A percentile compares a stretch with the other conserved stretches of the same genome.
These are phyloP conservation scores for Caenorhabditis wallacei DNA, from an alignment of 2,888 invertebrate species.

Conservation along the genomic window DNA sequence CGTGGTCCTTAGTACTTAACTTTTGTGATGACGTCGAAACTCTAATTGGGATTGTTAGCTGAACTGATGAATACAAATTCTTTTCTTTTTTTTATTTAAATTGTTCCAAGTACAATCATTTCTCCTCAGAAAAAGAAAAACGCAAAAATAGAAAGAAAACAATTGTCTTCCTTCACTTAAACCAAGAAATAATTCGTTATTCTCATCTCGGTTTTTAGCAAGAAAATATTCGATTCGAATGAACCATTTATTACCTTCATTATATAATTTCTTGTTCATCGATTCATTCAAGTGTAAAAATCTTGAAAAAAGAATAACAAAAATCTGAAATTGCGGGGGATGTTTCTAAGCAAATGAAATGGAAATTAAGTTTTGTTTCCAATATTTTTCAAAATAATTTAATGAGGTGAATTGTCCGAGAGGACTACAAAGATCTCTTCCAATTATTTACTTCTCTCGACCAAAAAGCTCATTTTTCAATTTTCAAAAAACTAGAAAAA, in stretches of 20 bases:
- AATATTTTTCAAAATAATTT: background rate
- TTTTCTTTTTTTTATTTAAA: too few species aligned
- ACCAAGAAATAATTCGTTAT: too few species aligned
- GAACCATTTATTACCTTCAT: slow-evolving; percentile 10
- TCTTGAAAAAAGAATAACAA: background rate
- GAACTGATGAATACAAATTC: too few species aligned
- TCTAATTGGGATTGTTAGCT: background rate
- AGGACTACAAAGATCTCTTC: too few species aligned
- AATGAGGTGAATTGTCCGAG: too few species aligned
- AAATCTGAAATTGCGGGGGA: slow-evolving; percentile 4
- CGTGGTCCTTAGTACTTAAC: background rate
- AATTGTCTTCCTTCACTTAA: too few species aligned
- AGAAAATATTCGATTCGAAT: slow-evolving; percentile 10
- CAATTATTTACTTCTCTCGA: too few species aligned
- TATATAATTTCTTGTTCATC: background rate
- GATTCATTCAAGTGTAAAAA: slow-evolving; percentile 2
- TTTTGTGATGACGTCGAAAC: background rate
- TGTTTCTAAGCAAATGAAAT: background rate
- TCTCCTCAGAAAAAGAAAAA: too few species aligned
- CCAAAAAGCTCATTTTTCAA: background rate
- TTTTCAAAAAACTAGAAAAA: background rate
- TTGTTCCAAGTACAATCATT: too few species aligned
- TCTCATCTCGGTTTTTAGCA: background rate
- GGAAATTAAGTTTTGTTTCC: background rate
- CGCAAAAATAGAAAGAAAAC: too few species aligned